Conservation (phyloP, 2,888 invertebrate genomes). For the Orthosia gothica region DNA sequence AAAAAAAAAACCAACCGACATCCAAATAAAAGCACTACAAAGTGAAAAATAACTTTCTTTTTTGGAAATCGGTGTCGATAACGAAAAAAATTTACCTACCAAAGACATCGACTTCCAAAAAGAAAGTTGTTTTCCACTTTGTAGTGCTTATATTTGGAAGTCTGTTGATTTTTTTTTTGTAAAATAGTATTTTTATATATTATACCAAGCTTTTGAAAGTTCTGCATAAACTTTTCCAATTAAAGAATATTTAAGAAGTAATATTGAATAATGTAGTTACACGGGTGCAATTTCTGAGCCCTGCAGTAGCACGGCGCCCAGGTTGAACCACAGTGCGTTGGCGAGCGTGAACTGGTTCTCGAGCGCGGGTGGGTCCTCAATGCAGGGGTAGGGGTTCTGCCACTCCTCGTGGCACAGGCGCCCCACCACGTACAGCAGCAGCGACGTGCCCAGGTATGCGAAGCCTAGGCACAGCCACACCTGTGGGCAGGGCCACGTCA, state of each 20-base stretch:
- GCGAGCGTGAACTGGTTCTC: slow-evolving; percentile 96
- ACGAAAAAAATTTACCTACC: too few species aligned
- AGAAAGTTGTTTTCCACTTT: too few species aligned
- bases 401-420: slow-evolving; percentile 97
- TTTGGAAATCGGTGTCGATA: too few species aligned
- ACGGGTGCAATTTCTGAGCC: slow-evolving; percentile 97
- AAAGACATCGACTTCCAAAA: too few species aligned
- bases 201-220: neutral
- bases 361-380: slow-evolving; percentile 95
- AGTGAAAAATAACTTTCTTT: too few species aligned
- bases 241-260: neutral
- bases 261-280: slow-evolving; percentile 91
- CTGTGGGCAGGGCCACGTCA: slow-evolving; percentile 46
- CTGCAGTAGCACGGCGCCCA: slow-evolving; percentile 96
- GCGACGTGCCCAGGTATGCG: slow-evolving; percentile 95
- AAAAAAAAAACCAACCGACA: too few species aligned
- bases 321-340: slow-evolving; percentile 97
- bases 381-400: slow-evolving; percentile 97
- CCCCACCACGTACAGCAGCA: slow-evolving; percentile 95
- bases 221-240: neutral
- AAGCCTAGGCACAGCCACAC: slow-evolving; percentile 97
- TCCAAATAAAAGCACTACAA: too few species aligned
- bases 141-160: too few species aligned
- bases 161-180: too few species aligned
- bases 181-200: neutral